Base-by-base conservation (phyloP, 2,113 vertebrate species). In the Girardinichthys multiradiatus region DNA sequence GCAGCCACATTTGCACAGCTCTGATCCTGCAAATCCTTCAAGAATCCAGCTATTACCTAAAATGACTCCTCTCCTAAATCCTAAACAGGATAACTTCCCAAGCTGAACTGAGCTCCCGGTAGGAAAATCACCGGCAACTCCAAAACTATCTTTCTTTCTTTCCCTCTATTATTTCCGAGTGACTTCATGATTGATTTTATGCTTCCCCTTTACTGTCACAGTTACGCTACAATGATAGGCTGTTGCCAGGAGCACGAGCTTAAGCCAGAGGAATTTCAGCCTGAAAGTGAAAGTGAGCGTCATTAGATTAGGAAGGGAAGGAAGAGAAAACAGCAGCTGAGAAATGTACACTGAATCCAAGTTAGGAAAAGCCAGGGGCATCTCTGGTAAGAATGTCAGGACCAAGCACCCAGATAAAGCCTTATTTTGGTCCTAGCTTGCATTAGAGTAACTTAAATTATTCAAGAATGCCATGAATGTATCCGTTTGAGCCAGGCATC, bases 241-340 rank as follows among this genome's bases (percentile, higher is more conserved):
- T 68, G 86, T 89, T 89, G 86, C 89, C 72, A 80, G 75, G 87
- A 85, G 76, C 70, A 70, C 65, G 45, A 86, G 71, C 80, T 87
- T 57, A 63, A 83, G 80, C 74, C 64, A 62, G 71, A 91, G 84
- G 89, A 93, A 94, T 93, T 89, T 84, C 80, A 79, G 72, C 54
- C 84, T 90, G 72, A 89, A 86, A 92, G 64, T 86, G 83, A 91
- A 87, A 86, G 81, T 74, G 82, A 86, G 72, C 76, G 83, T 85
- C 86, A 84, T 84, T 45, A 31, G 58, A 85, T 74, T 60, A 79
- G 68, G 83, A 86, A 82, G 64, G 42, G 14, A 71, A 64, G 69
- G 15, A 35, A 66, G 63, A 60, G 64, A 70, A 82, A 81, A 67
- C 33, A 61, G 70, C 71, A 79, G 77, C 83, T 86, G 84, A 89